phyloP scores from a whole-genome alignment of 92 coral and sea anemone genomes.

The Porites divaricata region DNA sequence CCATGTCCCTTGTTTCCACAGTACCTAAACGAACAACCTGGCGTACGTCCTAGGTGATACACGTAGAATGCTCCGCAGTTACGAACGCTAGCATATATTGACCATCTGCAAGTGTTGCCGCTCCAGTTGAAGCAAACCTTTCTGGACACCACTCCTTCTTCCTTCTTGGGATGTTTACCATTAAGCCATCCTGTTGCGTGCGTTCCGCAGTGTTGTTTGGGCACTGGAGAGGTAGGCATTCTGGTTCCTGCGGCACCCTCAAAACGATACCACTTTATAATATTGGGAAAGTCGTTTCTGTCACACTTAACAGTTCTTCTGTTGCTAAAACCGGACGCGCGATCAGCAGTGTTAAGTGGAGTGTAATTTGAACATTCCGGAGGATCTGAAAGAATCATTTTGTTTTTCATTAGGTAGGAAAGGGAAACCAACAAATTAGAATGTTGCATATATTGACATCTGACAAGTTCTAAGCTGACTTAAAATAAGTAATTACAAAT shows the following conservation, averaged over 20 bases:
- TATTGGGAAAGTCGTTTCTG: slow-evolving; percentile 28
- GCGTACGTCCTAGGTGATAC: slow-evolving; percentile 22
- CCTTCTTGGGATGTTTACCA: slow-evolving; percentile 26
- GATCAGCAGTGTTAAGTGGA: slow-evolving; percentile 14
- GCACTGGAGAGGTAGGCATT: slow-evolving; percentile 46
- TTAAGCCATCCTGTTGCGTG: slow-evolving; percentile 53
- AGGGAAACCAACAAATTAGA: no score
- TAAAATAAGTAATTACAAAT: no score
- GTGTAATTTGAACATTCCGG: slow-evolving; percentile 25
- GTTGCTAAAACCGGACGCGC: slow-evolving; percentile 14
- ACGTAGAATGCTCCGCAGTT: slow-evolving; percentile 59
- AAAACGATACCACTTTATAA: slow-evolving; percentile 47
- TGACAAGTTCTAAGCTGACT: no score
- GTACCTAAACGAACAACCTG: slow-evolving; percentile 53
- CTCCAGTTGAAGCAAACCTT: slow-evolving; percentile 57
- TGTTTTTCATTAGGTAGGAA: neutral
- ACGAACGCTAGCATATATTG: slow-evolving; percentile 22
- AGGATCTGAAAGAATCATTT: neutral
- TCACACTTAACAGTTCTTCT: slow-evolving; percentile 21
- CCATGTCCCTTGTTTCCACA: slow-evolving; percentile 51
- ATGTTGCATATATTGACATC: neutral
- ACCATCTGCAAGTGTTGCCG: slow-evolving; percentile 42
- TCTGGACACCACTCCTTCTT: slow-evolving; percentile 35
- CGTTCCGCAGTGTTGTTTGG: slow-evolving; percentile 40
- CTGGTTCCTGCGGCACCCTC: slow-evolving; percentile 44